Conservation (phyloP, 2,888 invertebrate genomes). For the Sinhomidia bicolor region DNA sequence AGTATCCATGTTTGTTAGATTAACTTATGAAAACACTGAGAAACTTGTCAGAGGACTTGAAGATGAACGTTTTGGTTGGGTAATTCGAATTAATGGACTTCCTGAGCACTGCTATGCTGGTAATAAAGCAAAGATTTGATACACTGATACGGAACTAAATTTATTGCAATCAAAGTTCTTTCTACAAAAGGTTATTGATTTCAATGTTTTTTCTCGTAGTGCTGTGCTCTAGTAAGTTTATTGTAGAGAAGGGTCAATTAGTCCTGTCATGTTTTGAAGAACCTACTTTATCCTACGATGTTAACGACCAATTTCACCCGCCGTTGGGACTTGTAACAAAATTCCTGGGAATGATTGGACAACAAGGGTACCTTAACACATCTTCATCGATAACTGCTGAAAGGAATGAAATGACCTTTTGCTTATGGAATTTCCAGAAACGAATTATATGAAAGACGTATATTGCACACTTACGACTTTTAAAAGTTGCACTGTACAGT, state of each 20-base stretch:
- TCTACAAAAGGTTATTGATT: too few species aligned
- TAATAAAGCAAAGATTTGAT: neutral
- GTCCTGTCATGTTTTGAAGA: constrained; percentile 54
- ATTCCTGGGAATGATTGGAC: constrained; percentile 30
- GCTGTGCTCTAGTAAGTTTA: neutral
- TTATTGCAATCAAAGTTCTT: too few species aligned
- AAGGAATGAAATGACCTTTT: constrained; percentile 59
- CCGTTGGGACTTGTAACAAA: constrained; percentile 42
- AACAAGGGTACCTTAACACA: constrained; percentile 44
- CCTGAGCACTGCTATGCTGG: neutral
- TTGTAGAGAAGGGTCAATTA: constrained; percentile 21
- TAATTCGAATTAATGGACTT: constrained; percentile 55
- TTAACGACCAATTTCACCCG: constrained; percentile 50
- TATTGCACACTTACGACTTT: neutral
- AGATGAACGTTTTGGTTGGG: constrained; percentile 59
- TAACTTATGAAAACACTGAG: constrained; percentile 52
- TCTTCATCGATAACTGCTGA: constrained; percentile 48
- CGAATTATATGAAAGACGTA: neutral
- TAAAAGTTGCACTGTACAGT: too few species aligned
- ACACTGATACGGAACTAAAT: too few species aligned
- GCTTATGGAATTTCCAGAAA: constrained; percentile 60
- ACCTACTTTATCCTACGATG: constrained; percentile 31
- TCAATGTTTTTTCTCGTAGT: neutral
- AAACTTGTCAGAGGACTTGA: constrained; percentile 26
- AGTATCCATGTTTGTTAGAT: neutral